Evolutionary conservation across 2,797 vertebrate species (phyloP).

Genomic region (Enteromius fasciolatus): DNA sequence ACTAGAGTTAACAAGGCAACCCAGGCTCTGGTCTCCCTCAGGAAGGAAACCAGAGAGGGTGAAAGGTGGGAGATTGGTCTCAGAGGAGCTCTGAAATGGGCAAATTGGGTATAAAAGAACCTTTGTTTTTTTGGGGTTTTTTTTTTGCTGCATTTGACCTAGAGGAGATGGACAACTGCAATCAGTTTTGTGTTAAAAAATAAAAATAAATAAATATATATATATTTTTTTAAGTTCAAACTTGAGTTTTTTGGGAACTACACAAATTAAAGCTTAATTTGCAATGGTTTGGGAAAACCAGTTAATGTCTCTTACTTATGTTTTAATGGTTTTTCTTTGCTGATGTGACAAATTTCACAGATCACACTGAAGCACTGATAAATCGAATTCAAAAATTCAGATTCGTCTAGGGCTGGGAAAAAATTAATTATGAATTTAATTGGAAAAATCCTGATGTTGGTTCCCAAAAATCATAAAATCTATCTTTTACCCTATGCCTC

Average conservation of each 20-base stretch:
- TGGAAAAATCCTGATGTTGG: neutral
- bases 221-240: too few relatives aligned
- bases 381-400: neutral
- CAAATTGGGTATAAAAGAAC: constrained; percentile 34
- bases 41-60: constrained; percentile 25
- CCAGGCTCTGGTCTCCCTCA: constrained; percentile 36
- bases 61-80: constrained; percentile 24
- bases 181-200: neutral
- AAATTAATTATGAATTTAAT: neutral
- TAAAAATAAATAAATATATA: too few relatives aligned
- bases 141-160: constrained; percentile 3
- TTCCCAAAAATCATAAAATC: neutral
- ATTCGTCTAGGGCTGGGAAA: neutral
- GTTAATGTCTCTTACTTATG: constrained; percentile 25
- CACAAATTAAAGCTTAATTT: constrained; percentile 43
- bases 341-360: neutral
- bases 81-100: constrained; percentile 27
- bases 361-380: neutral
- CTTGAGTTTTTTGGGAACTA: constrained; percentile 20
- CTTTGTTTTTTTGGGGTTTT: neutral
- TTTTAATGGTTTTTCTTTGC: neutral
- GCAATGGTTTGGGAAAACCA: constrained; percentile 41
- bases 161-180: constrained; percentile 23
- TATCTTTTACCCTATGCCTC: neutral
- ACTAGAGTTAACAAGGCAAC: constrained; percentile 66